These are phyloP conservation scores for Staurois parvus DNA, from an alignment of 2,797 vertebrate species.

Conservation along the genomic window DNA sequence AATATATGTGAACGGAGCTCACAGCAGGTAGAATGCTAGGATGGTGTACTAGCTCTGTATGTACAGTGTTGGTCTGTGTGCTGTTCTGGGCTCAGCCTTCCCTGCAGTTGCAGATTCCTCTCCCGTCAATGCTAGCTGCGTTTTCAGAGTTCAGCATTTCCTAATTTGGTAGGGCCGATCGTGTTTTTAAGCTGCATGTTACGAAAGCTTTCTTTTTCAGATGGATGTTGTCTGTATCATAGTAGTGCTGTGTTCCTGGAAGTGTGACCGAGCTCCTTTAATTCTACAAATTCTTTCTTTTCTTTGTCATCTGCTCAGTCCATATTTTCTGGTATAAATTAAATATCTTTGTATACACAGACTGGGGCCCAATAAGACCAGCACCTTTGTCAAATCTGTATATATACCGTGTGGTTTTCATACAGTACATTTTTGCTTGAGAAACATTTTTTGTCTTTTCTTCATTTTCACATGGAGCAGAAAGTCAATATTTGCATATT, in stretches of 20 bases:
- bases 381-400: no score
- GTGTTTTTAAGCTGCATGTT: conserved; percentile 45
- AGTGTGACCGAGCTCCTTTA: not conserved
- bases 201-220: conserved; percentile 36
- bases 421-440: no score
- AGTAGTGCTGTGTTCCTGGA: not conserved
- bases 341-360: not conserved
- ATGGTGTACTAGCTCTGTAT: not conserved
- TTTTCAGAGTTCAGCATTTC: conserved; percentile 45
- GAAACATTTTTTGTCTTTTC: no score
- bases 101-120: conserved; percentile 44
- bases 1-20: no score
- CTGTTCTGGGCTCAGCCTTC: not conserved
- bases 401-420: no score
- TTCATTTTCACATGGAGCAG: no score
- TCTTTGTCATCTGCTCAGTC: not conserved
- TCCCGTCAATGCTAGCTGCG: conserved; percentile 22
- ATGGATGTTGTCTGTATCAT: conserved; percentile 11
- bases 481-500: no score
- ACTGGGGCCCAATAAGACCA: no score
- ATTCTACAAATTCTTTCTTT: not conserved
- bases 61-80: not conserved
- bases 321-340: not conserved
- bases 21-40: not conserved
- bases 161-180: conserved; percentile 58